These are phyloP conservation scores for Liodrosophila aerea DNA, from an alignment of 2,888 invertebrate genomes.

Conservation along the genomic window DNA sequence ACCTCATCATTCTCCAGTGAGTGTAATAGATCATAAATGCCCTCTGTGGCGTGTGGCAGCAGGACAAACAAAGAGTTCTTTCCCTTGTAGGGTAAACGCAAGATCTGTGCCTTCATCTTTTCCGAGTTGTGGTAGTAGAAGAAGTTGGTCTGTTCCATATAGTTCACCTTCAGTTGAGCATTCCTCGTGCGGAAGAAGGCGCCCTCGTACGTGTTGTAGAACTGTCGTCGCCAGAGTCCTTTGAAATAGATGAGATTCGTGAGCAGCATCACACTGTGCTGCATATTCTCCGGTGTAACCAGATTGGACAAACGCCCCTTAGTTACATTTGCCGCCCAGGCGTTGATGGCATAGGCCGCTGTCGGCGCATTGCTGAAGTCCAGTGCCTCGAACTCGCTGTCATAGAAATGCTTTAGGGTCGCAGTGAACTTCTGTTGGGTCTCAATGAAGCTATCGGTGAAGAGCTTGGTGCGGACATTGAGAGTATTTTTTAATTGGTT, in stretches of 20 bases:
- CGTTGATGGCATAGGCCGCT: conserved; percentile 87
- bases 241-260: conserved; percentile 92
- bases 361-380: conserved; percentile 85
- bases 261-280: conserved; percentile 86
- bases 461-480: conserved; percentile 77
- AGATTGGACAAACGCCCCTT: conserved; percentile 88
- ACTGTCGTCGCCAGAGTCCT: conserved; percentile 88
- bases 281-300: conserved; percentile 85
- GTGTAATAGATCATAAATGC: conserved; percentile 85
- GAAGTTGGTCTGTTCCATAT: conserved; percentile 88
- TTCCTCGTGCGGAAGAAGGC: conserved; percentile 85
- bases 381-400: conserved; percentile 85
- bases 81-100: conserved; percentile 89
- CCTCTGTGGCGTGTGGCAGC: conserved; percentile 86
- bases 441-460: conserved; percentile 80
- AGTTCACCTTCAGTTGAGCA: conserved; percentile 83
- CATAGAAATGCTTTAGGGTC: conserved; percentile 86
- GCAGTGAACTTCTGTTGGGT: conserved; percentile 86
- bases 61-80: conserved; percentile 89
- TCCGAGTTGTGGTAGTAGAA: conserved; percentile 86
- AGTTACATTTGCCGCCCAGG: conserved; percentile 91
- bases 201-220: conserved; percentile 84
- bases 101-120: conserved; percentile 87
- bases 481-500: conserved; percentile 74
- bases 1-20: conserved; percentile 84